Evolutionary conservation across 2,888 invertebrate species (phyloP).

Genomic region (Vannuccia rotundouncinata): DNA sequence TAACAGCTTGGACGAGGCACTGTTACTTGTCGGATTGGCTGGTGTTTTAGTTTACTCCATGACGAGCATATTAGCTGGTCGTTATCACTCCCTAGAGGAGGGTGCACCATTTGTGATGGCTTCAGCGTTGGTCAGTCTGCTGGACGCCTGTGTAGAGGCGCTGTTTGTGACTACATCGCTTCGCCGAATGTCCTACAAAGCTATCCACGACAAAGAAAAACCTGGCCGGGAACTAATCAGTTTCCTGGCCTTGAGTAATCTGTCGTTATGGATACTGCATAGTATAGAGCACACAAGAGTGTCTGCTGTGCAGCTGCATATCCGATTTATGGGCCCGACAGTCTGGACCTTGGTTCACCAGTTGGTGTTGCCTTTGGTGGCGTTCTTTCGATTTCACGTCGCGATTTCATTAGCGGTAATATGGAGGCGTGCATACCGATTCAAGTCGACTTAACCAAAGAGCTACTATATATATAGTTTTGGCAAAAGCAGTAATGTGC

Average conservation of each 20-base stretch:
- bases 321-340: slow-evolving; percentile 83
- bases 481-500: no score
- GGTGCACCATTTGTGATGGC: slow-evolving; percentile 77
- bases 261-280: slow-evolving; percentile 91
- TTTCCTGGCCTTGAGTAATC: slow-evolving; percentile 85
- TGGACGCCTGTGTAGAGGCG: slow-evolving; percentile 85
- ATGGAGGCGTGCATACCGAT: slow-evolving; percentile 87
- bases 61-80: slow-evolving; percentile 84
- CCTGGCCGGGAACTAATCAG: slow-evolving; percentile 90
- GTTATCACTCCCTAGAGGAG: slow-evolving; percentile 70
- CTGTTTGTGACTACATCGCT: slow-evolving; percentile 86
- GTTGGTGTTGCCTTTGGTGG: slow-evolving; percentile 83
- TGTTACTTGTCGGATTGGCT: slow-evolving; percentile 81
- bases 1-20: slow-evolving; percentile 49
- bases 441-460: slow-evolving; percentile 42
- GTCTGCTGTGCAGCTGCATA: slow-evolving; percentile 81
- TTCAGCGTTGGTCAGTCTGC: slow-evolving; percentile 74
- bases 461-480: no score
- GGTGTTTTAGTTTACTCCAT: slow-evolving; percentile 84
- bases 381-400: slow-evolving; percentile 89
- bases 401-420: slow-evolving; percentile 87
- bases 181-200: slow-evolving; percentile 76
- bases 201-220: slow-evolving; percentile 85
- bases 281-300: slow-evolving; percentile 90
- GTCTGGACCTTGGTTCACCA: slow-evolving; percentile 88